Conservation (phyloP, 2,113 vertebrate genomes). For the Ginglymostoma cirratum region DNA sequence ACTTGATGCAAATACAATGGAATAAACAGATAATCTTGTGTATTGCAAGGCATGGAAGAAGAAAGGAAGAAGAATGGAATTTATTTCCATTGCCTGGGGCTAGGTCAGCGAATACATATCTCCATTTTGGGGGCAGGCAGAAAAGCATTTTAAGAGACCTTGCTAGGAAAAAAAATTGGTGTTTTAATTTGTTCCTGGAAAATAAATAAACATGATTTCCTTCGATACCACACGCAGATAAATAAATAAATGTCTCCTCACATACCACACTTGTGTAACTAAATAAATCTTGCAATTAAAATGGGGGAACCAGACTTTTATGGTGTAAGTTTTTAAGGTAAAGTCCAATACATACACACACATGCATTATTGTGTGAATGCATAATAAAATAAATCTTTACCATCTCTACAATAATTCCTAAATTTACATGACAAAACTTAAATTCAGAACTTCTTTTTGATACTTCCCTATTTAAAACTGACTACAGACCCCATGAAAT, state of each 20-base stretch:
- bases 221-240: conserved; percentile 5
- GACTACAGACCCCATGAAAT: no score
- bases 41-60: not conserved
- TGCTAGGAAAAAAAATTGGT: not conserved
- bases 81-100: not conserved
- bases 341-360: not conserved
- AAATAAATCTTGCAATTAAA: conserved; percentile 28
- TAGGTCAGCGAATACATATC: not conserved
- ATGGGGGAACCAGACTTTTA: not conserved
- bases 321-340: not conserved
- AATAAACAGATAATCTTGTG: not conserved
- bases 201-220: conserved; percentile 16
- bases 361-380: not conserved
- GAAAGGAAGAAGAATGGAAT: not conserved
- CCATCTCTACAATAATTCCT: not conserved
- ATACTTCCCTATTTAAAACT: not conserved
- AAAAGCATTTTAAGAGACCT: not conserved
- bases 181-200: conserved; percentile 9
- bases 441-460: not conserved
- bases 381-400: not conserved
- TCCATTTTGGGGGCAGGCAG: not conserved
- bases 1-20: not conserved
- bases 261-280: not conserved
- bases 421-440: no score
- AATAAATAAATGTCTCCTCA: conserved; percentile 14